Conservation (phyloP, 2,113 vertebrate species). For the Sialia sialis region DNA sequence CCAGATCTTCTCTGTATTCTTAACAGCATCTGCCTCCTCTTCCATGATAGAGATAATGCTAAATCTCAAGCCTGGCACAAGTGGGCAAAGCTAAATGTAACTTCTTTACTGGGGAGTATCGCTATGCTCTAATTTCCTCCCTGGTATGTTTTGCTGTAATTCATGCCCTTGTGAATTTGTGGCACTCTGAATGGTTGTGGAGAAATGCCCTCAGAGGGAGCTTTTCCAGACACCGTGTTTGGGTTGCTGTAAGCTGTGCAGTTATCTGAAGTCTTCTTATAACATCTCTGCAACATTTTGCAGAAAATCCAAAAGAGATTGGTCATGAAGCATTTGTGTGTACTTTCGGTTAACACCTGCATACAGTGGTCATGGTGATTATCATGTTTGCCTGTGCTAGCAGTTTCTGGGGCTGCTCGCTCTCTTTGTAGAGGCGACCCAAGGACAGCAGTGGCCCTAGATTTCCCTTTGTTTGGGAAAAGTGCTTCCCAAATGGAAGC, state of each 20-base stretch:
- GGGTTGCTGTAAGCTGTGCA: not conserved
- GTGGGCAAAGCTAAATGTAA: not conserved
- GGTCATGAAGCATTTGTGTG: not conserved
- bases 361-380: not conserved
- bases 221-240: not conserved
- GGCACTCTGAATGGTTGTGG: not conserved
- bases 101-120: not conserved
- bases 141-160: not conserved
- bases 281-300: not conserved
- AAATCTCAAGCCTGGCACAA: not conserved
- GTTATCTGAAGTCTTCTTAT: not conserved
- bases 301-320: not conserved
- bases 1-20: not conserved
- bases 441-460: not conserved
- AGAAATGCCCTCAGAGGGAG: not conserved
- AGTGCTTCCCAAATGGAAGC: not conserved
- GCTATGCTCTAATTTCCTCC: not conserved
- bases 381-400: not conserved
- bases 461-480: not conserved
- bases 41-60: not conserved
- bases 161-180: accelerated
- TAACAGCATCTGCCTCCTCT: not conserved
- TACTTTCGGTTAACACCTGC: not conserved
- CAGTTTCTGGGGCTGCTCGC: not conserved
- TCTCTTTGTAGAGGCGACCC: not conserved